Base-by-base conservation (phyloP, 2,888 invertebrate species). In the Hypomecis punctinalis region DNA sequence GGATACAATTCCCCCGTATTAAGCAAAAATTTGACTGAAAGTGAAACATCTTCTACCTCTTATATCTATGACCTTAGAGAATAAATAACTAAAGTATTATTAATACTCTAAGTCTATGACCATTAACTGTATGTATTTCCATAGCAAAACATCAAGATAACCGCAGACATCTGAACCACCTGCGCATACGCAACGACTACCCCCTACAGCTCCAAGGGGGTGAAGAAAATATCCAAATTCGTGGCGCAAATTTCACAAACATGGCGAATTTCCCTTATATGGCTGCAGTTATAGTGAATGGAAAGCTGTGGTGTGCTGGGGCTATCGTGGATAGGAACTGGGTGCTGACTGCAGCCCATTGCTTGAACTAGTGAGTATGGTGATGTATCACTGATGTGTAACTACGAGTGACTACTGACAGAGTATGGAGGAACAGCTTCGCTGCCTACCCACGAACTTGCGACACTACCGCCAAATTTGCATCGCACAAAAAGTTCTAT, bases 311-410 rank as follows among this genome's bases (percentile, higher is more conserved):
- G 92, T 93, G 92, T 61, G 93, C 90, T 0, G 92, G 93, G 0
- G 66, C 88, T 4, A 88, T 93, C 7, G 89, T 93, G 0, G 91
- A 93, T 54, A 76, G 75, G 0, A 90, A 90, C 72, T 93, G 92
- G 92, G 81, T 93, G 4, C 61, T 92, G 0, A 92, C 92, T 0
- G 92, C 92, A 0, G 92, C 92, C 0, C 92, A 92, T 74, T 92
- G 92, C 48, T 78, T 92, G 45, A 92, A 91, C 73, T 92, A 90
- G 92, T 92, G 76, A 86, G 92, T 82, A 42, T 35, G n/a, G 13
- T 46, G 0, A 23, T 0, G 13, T 7, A 8, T 33, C 3, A 8
- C 11, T 13, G 43, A 10, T 8, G 1, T 40, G 11, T 46, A 5
- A 2, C 9, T 8, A 39, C 37, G 37, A 37, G 37, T 6, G 7